Evolutionary conservation across 2,113 vertebrate species (phyloP), one percentile per base, ranked within the genome.

Genomic region (Notothenia coriiceps): DNA sequence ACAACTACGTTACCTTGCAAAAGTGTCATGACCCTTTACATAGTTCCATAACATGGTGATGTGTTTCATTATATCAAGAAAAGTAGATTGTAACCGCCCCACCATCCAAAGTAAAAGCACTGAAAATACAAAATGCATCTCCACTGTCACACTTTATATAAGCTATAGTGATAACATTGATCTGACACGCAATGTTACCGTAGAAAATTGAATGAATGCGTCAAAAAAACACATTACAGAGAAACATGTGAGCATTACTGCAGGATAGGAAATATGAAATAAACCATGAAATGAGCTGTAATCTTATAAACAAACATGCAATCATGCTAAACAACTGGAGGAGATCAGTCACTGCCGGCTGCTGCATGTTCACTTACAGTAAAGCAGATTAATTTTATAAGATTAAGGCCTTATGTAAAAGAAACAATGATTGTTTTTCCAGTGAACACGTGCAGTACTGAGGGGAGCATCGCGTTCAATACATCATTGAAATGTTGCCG

Each of bases 251-350:
- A 9, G 5, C 11, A 50, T 84, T 35, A 40, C 25, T 75, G 1
- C 64, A 56, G 8, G 2, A 13, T 20, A 9, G 50, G 22, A 82
- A 67, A 56, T 74, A 78, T 51, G 80, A 29, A 10, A 71, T 50
- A 67, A 65, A 73, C 57, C 70, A 54, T 80, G 60, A 80, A 77
- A 82, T 84, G 22, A 79, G 79, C 14, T 63, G 50, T 52, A 55
- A 77, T 60, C 51, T 40, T 3, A 13, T 20, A 60, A 77, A 10
- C 20, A 59, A 63, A 56, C 57, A 70, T 57, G 10, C 35, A 40
- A 43, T 20, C 59, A 59, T 43, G 60, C 11, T 47, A 6, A 68
- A 82, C 47, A 60, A 70, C 22, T 20, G 43, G 10, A 44, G 43
- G n/a, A 10, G 29, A 60, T 84, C 74, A 66, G 2, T 86, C 46